Base-by-base conservation (phyloP, 1,140 invertebrate species). In the Ips typographus region DNA sequence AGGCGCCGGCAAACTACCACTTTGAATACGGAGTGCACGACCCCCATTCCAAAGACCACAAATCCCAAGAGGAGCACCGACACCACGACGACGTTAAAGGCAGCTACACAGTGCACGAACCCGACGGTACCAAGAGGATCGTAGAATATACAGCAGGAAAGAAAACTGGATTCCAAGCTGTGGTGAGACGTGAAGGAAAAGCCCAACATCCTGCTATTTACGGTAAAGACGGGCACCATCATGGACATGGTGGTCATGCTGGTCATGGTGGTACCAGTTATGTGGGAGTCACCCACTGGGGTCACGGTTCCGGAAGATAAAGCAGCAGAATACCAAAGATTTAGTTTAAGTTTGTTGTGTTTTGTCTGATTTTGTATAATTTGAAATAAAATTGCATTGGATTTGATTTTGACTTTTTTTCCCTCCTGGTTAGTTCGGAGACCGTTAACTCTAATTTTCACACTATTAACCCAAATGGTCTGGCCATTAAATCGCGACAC, bases 1-100 rank as follows among this genome's bases (percentile, higher is more conserved):
- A 62, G 60, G 60, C 44, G 2, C 42, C 41, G 37, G 60, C 67
- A 22, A 65, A 77, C 61, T 84, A 84, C 74, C 77, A 79, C 67
- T 84, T 80, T 70, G 77, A 80, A 40, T 84, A 84, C 74, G 81
- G 78, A 43, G 82, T 84, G 1, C 75, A 82, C 56, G 83, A 83
- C 68, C 75, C 79, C 42, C 77, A 83, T 63, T 83, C 83, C 4
- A 81, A 82, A 36, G 83, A 84, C 71, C 74, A 78, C 49, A 84
- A 84, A 70, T 78, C 74, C 39, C 83, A 84, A 61, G 75, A 78
- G 56, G 83, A 84, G 70, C 77, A 82, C 22, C 77, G 83, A 56
- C 81, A 83, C 22, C 82, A 83, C 36, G 71, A 83, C 56, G 59
- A 76, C 2, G 82, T 84, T 0, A 77, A 80, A 53, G 83, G 83